Conservation (phyloP, 2,797 vertebrate genomes). For the Hozukius guyotensis region DNA sequence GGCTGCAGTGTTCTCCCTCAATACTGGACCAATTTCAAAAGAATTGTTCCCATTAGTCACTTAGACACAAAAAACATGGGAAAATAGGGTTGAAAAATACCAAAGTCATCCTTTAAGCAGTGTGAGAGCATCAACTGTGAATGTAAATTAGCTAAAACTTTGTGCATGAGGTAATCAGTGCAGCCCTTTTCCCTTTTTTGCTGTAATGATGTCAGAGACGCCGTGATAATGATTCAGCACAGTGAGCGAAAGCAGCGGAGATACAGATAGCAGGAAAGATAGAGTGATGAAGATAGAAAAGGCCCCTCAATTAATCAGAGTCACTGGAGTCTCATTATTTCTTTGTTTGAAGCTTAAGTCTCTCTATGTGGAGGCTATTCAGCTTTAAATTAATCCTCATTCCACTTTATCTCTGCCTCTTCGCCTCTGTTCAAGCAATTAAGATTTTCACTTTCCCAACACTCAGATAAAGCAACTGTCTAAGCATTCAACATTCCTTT, state of each 20-base stretch:
- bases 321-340: conserved; percentile 59
- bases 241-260: conserved; percentile 21
- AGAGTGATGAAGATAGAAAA: conserved; percentile 35
- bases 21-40: too few relatives aligned
- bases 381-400: conserved; percentile 53
- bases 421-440: conserved; percentile 56
- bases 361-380: conserved; percentile 33
- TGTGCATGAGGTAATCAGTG: conserved; percentile 26
- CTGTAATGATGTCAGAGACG: conserved; percentile 29
- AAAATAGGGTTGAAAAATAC: too few relatives aligned
- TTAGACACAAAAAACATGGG: too few relatives aligned
- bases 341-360: conserved; percentile 48
- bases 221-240: conserved; percentile 41
- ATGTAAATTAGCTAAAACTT: conserved; percentile 18
- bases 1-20: too few relatives aligned
- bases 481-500: conserved; percentile 54
- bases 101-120: neutral
- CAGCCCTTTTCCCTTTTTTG: neutral
- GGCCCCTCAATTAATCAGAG: conserved; percentile 44
- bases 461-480: conserved; percentile 51
- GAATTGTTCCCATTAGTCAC: too few relatives aligned
- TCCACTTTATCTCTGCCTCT: conserved; percentile 40
- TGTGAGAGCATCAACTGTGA: neutral
- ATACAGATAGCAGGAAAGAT: conserved; percentile 40
- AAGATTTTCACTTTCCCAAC: conserved; percentile 53